phyloP scores from a whole-genome alignment of 2,113 vertebrate genomes.

The Hepsetus odoe region DNA sequence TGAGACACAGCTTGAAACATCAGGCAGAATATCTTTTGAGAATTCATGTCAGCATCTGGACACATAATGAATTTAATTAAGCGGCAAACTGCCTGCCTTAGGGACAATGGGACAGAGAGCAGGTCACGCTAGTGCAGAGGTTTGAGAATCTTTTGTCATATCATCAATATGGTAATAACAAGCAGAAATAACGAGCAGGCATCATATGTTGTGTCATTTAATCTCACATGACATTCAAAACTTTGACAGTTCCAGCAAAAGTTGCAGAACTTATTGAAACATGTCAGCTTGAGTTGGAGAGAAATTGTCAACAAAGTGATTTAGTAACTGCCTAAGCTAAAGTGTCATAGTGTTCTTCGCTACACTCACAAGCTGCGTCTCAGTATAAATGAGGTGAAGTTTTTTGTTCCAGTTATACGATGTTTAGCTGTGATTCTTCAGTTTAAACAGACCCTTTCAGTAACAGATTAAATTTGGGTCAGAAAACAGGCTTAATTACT shows the following conservation, averaged over 20 bases:
- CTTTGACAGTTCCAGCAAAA: slow-evolving; percentile 29
- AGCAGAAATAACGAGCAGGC: slow-evolving; percentile 46
- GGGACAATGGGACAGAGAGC: slow-evolving; percentile 21
- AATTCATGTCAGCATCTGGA: slow-evolving; percentile 48
- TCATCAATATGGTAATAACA: slow-evolving; percentile 56
- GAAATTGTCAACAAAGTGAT: not conserved
- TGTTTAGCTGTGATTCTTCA: not conserved
- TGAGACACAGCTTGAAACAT: slow-evolving; percentile 29
- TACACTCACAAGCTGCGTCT: not conserved
- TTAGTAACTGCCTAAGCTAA: not conserved
- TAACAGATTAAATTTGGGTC: not conserved
- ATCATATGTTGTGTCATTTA: slow-evolving; percentile 37
- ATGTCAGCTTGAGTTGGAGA: not conserved
- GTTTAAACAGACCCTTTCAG: not conserved
- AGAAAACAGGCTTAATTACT: not conserved
- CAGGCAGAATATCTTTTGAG: slow-evolving; percentile 44
- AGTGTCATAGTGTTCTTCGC: not conserved
- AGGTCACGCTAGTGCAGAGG: slow-evolving; percentile 42
- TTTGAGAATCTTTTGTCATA: slow-evolving; percentile 43
- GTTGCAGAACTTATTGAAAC: slow-evolving; percentile 12
- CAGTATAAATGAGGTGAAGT: not conserved
- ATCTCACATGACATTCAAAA: slow-evolving; percentile 39
- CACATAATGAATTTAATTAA: slow-evolving; percentile 43
- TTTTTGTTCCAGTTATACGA: not conserved
- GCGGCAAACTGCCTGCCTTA: slow-evolving; percentile 41